Evolutionary conservation across 2,797 vertebrate genomes (phyloP).

Genomic region (Sphenopsis melanotis): DNA sequence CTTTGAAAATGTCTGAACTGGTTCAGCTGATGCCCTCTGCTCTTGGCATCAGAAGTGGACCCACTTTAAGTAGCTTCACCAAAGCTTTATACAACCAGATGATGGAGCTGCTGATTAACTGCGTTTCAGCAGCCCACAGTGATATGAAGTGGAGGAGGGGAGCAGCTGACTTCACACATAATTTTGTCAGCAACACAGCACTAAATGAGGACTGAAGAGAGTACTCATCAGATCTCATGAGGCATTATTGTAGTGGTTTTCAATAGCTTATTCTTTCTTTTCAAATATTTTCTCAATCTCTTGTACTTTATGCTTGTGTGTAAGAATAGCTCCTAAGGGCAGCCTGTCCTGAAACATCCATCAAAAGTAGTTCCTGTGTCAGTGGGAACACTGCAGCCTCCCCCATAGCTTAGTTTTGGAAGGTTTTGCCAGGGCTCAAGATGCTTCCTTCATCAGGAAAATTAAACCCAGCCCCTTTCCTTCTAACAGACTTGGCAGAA

Average conservation of each 20-base stretch:
- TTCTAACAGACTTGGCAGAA: constrained; percentile 21
- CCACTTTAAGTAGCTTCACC: background rate
- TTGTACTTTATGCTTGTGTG: background rate
- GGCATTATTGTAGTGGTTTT: background rate
- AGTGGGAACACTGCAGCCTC: background rate
- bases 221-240: background rate
- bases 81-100: background rate
- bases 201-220: background rate
- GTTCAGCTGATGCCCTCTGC: background rate
- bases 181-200: background rate
- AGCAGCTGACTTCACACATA: background rate
- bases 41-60: background rate
- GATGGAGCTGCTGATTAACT: constrained; percentile 21
- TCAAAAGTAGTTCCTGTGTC: background rate
- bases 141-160: background rate
- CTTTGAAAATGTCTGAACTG: background rate
- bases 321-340: background rate
- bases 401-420: background rate
- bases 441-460: background rate
- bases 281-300: background rate
- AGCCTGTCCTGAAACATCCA: background rate
- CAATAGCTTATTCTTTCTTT: background rate
- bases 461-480: background rate
- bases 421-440: background rate
- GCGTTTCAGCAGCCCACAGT: background rate